Conservation (phyloP, 37 sponge, comb jelly and placozoan genomes). For the Lycopodina hypogea region DNA sequence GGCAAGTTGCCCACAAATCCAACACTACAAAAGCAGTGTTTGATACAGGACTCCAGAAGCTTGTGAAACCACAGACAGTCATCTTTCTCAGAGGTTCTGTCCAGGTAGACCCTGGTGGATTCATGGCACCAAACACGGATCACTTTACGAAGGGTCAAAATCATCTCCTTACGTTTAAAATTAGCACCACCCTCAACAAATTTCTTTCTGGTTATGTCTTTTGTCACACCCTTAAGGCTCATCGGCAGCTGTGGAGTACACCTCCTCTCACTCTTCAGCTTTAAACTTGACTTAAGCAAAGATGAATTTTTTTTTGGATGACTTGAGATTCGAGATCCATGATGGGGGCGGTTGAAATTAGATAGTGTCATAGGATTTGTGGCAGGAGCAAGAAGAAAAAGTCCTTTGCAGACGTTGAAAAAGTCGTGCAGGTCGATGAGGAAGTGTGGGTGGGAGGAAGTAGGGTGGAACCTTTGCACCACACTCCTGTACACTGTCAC, state of each 20-base stretch:
- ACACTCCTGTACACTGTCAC: conserved; percentile 40
- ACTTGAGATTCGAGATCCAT: conserved; percentile 7
- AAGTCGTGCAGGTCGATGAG: conserved; percentile 47
- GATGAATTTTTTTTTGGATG: background rate
- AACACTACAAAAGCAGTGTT: conserved; percentile 71
- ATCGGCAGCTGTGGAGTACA: background rate
- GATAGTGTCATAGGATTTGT: conserved; percentile 24
- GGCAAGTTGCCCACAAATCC: background rate
- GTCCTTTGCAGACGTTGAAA: conserved; percentile 38
- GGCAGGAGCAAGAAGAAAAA: conserved; percentile 38
- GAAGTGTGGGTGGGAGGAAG: conserved; percentile 39
- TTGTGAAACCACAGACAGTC: conserved; percentile 66
- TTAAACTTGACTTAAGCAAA: background rate
- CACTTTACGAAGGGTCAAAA: conserved; percentile 34
- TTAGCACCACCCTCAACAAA: background rate
- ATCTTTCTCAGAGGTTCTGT: conserved; percentile 34
- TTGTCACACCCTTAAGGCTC: background rate
- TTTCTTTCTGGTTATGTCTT: background rate
- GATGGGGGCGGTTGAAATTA: conserved; percentile 31
- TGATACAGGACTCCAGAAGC: conserved; percentile 55
- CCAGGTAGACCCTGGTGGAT: conserved; percentile 61
- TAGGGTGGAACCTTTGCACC: conserved; percentile 18
- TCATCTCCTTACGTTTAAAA: background rate
- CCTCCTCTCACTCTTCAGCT: conserved; percentile 8
- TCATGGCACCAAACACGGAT: conserved; percentile 82